A percentile compares a stretch with the other conserved stretches of the same genome.
phyloP scores from a whole-genome alignment of 1,140 invertebrate genomes.

The Metaphire vulgaris region DNA sequence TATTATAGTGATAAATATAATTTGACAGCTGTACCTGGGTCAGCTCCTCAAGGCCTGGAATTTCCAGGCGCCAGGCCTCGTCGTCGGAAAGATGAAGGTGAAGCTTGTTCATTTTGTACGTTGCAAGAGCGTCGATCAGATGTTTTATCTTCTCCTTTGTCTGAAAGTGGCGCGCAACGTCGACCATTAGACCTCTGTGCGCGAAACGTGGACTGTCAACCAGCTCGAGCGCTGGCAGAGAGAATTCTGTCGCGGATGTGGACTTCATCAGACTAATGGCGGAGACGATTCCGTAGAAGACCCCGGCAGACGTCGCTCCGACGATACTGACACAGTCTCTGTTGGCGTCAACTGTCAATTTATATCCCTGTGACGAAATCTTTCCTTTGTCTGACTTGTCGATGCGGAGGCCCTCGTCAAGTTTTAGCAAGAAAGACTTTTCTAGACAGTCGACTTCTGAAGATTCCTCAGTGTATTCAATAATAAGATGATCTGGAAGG shows the following conservation, averaged over 20 bases:
- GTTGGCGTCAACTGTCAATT: background rate
- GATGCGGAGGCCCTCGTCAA: background rate
- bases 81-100: slow-evolving; percentile 50
- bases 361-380: background rate
- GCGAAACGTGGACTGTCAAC: slow-evolving; percentile 41
- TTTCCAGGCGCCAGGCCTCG: slow-evolving; percentile 49
- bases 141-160: slow-evolving; percentile 27
- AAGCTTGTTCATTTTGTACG: slow-evolving; percentile 48
- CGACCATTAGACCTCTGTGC: slow-evolving; percentile 45
- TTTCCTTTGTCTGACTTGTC: background rate
- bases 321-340: background rate
- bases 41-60: slow-evolving; percentile 42
- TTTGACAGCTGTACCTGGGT: slow-evolving; percentile 45
- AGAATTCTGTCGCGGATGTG: too few species aligned
- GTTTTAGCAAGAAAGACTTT: background rate
- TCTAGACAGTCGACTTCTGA: background rate
- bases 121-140: slow-evolving; percentile 15
- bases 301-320: background rate
- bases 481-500: too few species aligned
- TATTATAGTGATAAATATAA: too few species aligned
- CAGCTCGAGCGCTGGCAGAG: slow-evolving; percentile 10
- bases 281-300: slow-evolving; percentile 11
- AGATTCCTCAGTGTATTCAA: background rate
- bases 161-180: slow-evolving; percentile 45
- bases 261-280: background rate